Evolutionary conservation across 1,140 invertebrate species (phyloP).

Genomic region (Octopus sinensis): DNA sequence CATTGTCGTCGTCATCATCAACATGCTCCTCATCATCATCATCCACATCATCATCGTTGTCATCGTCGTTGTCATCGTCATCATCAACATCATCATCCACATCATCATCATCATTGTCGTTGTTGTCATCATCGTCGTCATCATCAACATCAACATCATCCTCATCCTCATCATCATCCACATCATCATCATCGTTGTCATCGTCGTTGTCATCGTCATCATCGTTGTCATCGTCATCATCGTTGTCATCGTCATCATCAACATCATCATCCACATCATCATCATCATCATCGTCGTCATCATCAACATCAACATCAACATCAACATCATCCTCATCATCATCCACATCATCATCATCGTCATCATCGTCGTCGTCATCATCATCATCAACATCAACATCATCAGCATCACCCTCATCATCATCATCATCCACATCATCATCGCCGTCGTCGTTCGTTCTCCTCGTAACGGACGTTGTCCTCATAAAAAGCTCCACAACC

Average conservation of each 20-base stretch:
- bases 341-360: not conserved
- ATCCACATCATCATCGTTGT: not conserved
- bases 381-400: not conserved
- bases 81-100: not conserved
- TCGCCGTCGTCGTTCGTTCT: too few species aligned
- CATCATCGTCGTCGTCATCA: not conserved
- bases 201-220: not conserved
- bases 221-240: not conserved
- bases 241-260: not conserved
- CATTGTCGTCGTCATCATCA: too few species aligned
- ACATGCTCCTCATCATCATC: not conserved
- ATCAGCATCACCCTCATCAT: not conserved
- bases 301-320: not conserved
- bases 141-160: not conserved
- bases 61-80: not conserved
- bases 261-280: not conserved
- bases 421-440: not conserved
- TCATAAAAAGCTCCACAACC: too few species aligned
- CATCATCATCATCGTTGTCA: not conserved
- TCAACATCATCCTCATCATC: not conserved
- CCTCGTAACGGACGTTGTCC: too few species aligned
- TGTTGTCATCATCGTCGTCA: not conserved
- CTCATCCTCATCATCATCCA: not conserved
- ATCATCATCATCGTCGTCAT: not conserved
- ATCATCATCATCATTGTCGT: not conserved